Evolutionary conservation across 2,888 invertebrate species (phyloP).

Genomic region (Acleris literana): DNA sequence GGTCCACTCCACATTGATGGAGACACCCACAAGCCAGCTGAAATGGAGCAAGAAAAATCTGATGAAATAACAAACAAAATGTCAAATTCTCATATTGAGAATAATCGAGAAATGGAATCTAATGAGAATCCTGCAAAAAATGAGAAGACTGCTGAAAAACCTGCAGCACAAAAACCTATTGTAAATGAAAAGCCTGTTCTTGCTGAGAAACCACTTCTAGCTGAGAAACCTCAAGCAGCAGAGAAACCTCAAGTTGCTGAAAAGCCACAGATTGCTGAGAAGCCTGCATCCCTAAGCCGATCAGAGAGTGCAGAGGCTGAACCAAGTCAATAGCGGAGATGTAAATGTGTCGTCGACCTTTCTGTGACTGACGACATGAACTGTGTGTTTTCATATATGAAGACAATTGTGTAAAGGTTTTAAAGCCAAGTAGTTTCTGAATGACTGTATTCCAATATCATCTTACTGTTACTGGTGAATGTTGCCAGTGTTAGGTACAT

Average conservation of each 20-base stretch:
- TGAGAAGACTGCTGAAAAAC: constrained; percentile 36
- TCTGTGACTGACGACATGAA: constrained; percentile 61
- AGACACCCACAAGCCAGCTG: constrained; percentile 67
- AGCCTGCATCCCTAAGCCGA: constrained; percentile 57
- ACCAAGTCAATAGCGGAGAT: constrained; percentile 76
- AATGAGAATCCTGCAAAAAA: constrained; percentile 28
- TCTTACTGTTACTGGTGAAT: constrained; percentile 11
- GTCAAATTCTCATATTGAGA: constrained; percentile 65
- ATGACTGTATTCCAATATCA: constrained; percentile 31
- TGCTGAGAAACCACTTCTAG: constrained; percentile 22
- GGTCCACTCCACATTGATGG: constrained; percentile 65
- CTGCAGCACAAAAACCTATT: constrained; percentile 36
- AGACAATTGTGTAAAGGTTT: constrained; percentile 63
- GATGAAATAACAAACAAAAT: constrained; percentile 67
- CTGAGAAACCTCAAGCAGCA: constrained; percentile 38
- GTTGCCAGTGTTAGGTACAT: constrained; percentile 15
- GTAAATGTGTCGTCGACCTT: constrained; percentile 58
- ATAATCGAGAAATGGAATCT: constrained; percentile 45
- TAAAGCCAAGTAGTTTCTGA: constrained; percentile 31
- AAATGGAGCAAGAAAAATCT: constrained; percentile 75
- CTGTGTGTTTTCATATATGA: constrained; percentile 75
- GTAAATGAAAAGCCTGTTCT: constrained; percentile 36
- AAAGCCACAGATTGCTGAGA: constrained; percentile 43
- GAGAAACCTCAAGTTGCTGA: constrained; percentile 39
- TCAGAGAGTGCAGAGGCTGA: constrained; percentile 66